Base-by-base conservation (phyloP, 2,797 vertebrate species). In the Sebastes variabilis region DNA sequence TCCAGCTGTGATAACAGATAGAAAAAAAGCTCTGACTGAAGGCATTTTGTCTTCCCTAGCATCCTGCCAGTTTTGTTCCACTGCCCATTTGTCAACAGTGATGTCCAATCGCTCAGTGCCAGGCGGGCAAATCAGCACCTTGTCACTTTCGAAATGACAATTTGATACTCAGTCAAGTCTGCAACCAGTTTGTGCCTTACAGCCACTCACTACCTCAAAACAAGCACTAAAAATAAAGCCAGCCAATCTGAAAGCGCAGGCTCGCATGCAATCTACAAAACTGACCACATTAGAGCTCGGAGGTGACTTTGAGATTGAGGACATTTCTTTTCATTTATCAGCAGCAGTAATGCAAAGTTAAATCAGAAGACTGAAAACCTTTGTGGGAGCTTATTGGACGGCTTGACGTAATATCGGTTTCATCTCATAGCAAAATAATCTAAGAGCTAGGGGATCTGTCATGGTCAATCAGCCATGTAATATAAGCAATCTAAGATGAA, bases 101-200 rank as follows among this genome's bases (percentile, higher is more conserved):
- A 96, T 91, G 93, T 95, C 96, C 96, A 94, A 95, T 97, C 96
- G 95, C 95, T 97, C 96, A 96, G 94, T 96, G 96, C 94, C 95
- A 93, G 95, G 2, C 70, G 90, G 94, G 91, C 94, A 95, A 96
- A 96, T 97, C 87, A 95, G 93, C 94, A 93, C 94, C 95, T 95
- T 95, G 96, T 96, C 96, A 96, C 94, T 96, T 95, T 92, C 75
- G 71, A 95, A 95, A 95, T 96, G 94, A 96, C 94, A 96, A 94
- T 96, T 94, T 94, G 92, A 96, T 93, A 95, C 92, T 89, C 90
- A 93, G 93, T 95, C 95, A 94, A 93, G 93, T 91, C 91, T 86
- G 80, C 87, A 69, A 84, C 89, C 89, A 75, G 83, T 85, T 86
- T 92, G 86, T 90, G 90, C 93, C 91, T 93, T 69, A 76, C 82